Base-by-base conservation (phyloP, 2,888 invertebrate genomes). In the Catocala nupta region DNA sequence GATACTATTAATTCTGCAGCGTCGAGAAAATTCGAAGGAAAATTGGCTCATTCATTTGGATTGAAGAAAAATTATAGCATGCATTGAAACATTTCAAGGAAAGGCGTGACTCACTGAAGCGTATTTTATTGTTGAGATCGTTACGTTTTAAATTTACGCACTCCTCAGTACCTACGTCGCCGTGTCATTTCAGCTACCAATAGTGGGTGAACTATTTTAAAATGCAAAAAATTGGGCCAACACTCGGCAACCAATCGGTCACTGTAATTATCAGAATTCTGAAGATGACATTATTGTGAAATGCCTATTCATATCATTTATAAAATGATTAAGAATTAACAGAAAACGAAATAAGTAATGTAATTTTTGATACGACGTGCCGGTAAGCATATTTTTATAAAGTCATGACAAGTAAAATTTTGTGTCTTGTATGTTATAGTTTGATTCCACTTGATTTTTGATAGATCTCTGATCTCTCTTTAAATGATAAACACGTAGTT, bases 111-210 rank as follows among this genome's bases (percentile, higher is more conserved):
- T 77, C 77, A 78, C 53, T 47, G 44, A 52, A 73, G 58, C 59
- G 69, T 75, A 70, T 71, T 63, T 67, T 78, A 73, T 78, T 75
- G 75, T 75, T 60, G 54, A 57, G 63, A 67, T 68, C 75, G 64
- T 78, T 79, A 75, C 77, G 65, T 67, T 63, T 73, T 62, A 71
- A 73, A 77, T 78, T 78, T 78, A 78, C 65, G 69, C 67, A 63
- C 55, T 62, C 73, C 64, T 61, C 62, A 63, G 49, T 61, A 60
- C 50, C 43, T 43, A 43, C 43, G 11, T 43, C n/a, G 39, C 39
- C 68, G 60, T 77, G 63, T 64, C 71, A 68, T 65, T 68, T 55
- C 48, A 58, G 42, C 76, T 34, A 65, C 69, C 60, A 49, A 69
- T 63, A 77, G 70, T 64, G 61, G 58, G 60, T 64, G 60, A 72